These are phyloP conservation scores for Chanos chanos DNA, from an alignment of 2,797 vertebrate genomes.

Conservation along the genomic window DNA sequence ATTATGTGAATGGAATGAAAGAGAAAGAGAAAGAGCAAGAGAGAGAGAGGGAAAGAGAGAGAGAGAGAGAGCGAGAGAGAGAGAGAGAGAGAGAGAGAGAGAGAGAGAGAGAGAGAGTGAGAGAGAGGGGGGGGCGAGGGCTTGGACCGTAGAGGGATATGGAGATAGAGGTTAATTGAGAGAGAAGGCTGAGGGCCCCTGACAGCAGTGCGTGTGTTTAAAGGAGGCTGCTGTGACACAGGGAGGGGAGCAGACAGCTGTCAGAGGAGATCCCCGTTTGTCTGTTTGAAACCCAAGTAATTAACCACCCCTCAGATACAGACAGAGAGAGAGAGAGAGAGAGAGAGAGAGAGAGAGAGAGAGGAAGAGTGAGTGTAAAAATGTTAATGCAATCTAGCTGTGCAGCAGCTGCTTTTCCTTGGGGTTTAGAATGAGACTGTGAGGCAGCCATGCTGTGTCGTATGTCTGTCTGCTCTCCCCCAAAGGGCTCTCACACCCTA, in stretches of 20 bases:
- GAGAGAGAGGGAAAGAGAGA: neutral
- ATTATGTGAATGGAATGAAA: neutral
- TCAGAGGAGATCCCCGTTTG: neutral
- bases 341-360: neutral
- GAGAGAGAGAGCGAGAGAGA: neutral
- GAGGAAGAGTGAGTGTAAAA: neutral
- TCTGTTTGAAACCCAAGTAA: neutral
- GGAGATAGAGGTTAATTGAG: neutral
- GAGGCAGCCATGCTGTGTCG: neutral
- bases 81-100: neutral
- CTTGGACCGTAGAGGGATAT: neutral
- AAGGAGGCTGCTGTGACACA: neutral
- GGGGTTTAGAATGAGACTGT: neutral
- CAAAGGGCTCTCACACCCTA: neutral
- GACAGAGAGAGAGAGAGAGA: neutral
- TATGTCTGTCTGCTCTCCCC: neutral
- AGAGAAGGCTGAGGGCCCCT: neutral
- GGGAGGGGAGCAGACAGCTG: slow-evolving; percentile 11
- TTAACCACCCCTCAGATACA: neutral
- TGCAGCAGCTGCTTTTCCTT: neutral
- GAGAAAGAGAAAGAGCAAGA: neutral
- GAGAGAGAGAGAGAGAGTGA: neutral
- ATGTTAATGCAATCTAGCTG: neutral
- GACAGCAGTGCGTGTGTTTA: neutral
- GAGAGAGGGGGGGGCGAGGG: neutral